These are phyloP conservation scores for Pholis gunnellus DNA, from an alignment of 2,113 vertebrate genomes.

Conservation along the genomic window DNA sequence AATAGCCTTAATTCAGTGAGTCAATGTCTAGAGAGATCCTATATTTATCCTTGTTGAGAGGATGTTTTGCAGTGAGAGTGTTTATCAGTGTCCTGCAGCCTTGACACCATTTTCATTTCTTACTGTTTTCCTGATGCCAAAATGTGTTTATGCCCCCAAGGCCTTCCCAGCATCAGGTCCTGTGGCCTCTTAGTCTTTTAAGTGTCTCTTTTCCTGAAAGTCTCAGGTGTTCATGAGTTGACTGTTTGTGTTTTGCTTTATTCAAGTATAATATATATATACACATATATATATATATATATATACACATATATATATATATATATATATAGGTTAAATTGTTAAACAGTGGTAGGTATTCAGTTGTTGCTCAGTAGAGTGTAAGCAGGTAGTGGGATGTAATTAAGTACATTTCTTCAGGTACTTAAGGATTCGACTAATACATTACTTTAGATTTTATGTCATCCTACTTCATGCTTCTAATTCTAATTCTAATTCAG, in stretches of 20 bases:
- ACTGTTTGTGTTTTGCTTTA: neutral
- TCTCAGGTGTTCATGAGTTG: neutral
- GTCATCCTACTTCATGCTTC: neutral
- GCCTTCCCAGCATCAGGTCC: slow-evolving; percentile 35
- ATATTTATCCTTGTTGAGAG: slow-evolving; percentile 8
- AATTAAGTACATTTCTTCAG: neutral
- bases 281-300: too few species aligned
- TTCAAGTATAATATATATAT: neutral
- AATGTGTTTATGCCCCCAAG: slow-evolving; percentile 43
- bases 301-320: too few species aligned
- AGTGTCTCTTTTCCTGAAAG: slow-evolving; percentile 30
- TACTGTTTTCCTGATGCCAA: slow-evolving; percentile 20
- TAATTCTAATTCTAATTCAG: too few species aligned
- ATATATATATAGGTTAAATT: too few species aligned
- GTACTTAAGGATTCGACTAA: neutral
- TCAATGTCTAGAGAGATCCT: neutral
- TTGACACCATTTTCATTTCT: slow-evolving; percentile 42
- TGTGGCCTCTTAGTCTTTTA: slow-evolving; percentile 44
- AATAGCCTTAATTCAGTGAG: slow-evolving; percentile 13
- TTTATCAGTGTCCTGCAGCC: slow-evolving; percentile 46
- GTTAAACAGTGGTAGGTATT: neutral
- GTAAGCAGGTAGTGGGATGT: neutral
- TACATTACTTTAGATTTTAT: neutral
- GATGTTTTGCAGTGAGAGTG: slow-evolving; percentile 15
- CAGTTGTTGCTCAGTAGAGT: neutral